phyloP scores from a whole-genome alignment of 2,113 vertebrate genomes.

The Psittacula cyanocephala region DNA sequence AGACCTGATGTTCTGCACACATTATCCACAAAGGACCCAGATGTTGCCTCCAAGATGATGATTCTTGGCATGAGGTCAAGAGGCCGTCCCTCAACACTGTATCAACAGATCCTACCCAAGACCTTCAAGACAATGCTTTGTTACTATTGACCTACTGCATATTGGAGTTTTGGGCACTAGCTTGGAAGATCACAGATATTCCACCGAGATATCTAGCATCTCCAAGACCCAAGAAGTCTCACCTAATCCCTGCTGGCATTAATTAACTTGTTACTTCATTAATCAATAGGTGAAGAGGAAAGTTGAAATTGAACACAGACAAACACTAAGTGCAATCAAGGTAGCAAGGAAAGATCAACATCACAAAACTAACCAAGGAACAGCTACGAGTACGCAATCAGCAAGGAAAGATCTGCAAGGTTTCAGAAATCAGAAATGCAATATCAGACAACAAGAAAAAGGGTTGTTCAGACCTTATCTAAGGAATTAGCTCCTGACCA shows the following conservation, averaged over 20 bases:
- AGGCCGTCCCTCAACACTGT: background rate
- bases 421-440: background rate
- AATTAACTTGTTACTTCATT: background rate
- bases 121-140: background rate
- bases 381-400: background rate
- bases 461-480: background rate
- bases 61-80: background rate
- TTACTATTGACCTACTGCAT: background rate
- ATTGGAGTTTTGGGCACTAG: background rate
- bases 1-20: background rate
- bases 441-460: background rate
- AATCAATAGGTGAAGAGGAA: background rate
- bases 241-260: background rate
- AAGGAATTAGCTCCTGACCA: background rate
- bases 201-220: background rate
- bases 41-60: background rate
- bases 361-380: background rate
- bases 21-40: background rate
- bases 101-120: background rate
- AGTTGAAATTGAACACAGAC: background rate
- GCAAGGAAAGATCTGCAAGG: background rate
- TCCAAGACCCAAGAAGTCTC: background rate
- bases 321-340: background rate
- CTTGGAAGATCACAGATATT: background rate
- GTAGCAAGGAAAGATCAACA: background rate